Conservation (phyloP, 2,888 invertebrate species). For the Nephrotoma flavescens region DNA sequence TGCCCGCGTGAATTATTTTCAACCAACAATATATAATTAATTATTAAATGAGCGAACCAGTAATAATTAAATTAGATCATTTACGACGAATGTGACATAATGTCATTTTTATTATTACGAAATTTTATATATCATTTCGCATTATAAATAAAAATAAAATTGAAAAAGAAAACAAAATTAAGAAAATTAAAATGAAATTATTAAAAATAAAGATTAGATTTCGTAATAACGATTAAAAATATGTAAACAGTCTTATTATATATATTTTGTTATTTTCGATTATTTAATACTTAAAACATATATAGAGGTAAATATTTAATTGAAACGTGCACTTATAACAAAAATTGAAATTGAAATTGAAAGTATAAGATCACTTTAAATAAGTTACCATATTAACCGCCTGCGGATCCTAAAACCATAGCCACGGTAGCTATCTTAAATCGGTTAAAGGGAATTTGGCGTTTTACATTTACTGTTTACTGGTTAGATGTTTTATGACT, state of each 20-base stretch:
- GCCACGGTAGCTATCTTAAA: no score
- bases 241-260: neutral
- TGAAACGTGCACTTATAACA: no score
- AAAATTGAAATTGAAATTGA: no score
- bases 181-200: neutral
- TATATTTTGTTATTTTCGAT: neutral
- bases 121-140: neutral
- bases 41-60: neutral
- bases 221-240: neutral
- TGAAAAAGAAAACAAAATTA: neutral
- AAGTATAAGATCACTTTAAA: no score
- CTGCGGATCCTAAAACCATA: no score
- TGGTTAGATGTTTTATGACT: no score
- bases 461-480: no score
- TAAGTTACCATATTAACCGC: no score
- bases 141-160: neutral
- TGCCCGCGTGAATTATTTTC: neutral
- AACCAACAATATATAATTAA: neutral
- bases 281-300: neutral
- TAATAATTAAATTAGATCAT: neutral
- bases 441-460: no score
- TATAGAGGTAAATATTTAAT: neutral
- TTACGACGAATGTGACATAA: neutral
- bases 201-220: neutral
- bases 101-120: neutral